phyloP scores from a whole-genome alignment of 2,888 invertebrate species.

The Gari tellinella region DNA sequence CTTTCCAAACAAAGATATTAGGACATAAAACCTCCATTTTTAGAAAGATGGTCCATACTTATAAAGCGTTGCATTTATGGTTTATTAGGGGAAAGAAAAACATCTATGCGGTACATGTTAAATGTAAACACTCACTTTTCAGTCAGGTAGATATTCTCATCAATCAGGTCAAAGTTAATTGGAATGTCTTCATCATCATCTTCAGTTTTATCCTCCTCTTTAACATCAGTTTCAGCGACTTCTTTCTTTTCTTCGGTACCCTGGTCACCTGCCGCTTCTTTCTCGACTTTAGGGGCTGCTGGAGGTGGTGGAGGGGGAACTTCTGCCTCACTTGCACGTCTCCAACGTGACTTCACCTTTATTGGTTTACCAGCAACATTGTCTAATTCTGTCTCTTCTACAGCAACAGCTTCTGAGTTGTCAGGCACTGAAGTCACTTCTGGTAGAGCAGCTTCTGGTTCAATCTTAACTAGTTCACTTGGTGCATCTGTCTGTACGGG shows the following conservation, averaged over 20 bases:
- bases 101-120: no score
- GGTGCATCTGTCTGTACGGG: no score
- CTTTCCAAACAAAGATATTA: no score
- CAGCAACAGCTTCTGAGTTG: neutral
- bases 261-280: slow-evolving; percentile 7
- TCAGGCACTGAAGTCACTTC: neutral
- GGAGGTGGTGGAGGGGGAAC: slow-evolving; percentile 39
- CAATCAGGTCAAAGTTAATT: slow-evolving; percentile 91
- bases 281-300: neutral
- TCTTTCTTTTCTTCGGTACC: slow-evolving; percentile 25
- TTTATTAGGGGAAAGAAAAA: no score
- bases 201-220: slow-evolving; percentile 4
- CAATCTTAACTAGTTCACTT: neutral
- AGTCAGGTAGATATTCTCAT: slow-evolving; percentile 93
- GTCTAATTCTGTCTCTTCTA: slow-evolving; percentile 29
- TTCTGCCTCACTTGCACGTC: slow-evolving; percentile 77
- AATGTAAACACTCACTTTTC: slow-evolving; percentile 88
- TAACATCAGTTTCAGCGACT: slow-evolving; percentile 21
- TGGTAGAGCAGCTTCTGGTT: neutral
- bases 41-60: no score
- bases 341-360: slow-evolving; percentile 79
- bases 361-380: slow-evolving; percentile 53
- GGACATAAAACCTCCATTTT: no score
- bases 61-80: no score
- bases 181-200: slow-evolving; percentile 86